A percentile compares a stretch with the other conserved stretches of the same genome.
These are phyloP conservation scores for Ageneiosus marmoratus DNA, from an alignment of 2,113 vertebrate genomes.

Conservation along the genomic window DNA sequence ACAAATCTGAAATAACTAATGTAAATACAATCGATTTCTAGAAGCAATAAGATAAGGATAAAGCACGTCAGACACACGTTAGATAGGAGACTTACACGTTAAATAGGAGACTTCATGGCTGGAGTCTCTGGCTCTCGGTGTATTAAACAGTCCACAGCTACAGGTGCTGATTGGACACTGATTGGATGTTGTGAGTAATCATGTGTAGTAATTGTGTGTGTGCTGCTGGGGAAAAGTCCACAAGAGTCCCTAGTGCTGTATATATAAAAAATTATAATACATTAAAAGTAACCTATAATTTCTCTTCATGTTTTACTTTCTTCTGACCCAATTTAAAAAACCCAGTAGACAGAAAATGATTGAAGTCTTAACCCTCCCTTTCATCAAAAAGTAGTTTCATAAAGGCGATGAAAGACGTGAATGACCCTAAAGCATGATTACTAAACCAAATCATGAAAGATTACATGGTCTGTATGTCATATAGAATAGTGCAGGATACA, in stretches of 20 bases:
- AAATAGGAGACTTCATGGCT: neutral
- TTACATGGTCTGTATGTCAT: neutral
- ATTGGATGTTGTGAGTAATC: constrained; percentile 2
- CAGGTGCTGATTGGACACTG: neutral
- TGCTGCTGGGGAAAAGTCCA: neutral
- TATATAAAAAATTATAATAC: neutral
- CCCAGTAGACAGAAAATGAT: constrained; percentile 27
- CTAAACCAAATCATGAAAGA: neutral
- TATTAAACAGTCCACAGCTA: neutral
- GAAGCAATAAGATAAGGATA: neutral
- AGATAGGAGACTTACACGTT: neutral
- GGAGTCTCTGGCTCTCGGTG: neutral
- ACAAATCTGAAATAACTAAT: neutral
- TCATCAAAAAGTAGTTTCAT: constrained; percentile 23
- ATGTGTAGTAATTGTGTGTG: neutral
- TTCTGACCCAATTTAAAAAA: constrained; percentile 22
- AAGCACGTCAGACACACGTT: neutral
- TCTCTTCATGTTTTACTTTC: constrained; percentile 7
- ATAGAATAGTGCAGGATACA: neutral
- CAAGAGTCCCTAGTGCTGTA: neutral
- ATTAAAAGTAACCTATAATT: constrained; percentile 1
- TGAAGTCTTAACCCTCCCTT: constrained; percentile 24
- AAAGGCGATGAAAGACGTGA: constrained; percentile 4
- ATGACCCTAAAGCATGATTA: constrained; percentile 20
- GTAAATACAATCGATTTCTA: neutral